A percentile compares a stretch with the other conserved stretches of the same genome.
Evolutionary conservation across 2,113 vertebrate species (phyloP).

Genomic region (Aptenodytes patagonicus): DNA sequence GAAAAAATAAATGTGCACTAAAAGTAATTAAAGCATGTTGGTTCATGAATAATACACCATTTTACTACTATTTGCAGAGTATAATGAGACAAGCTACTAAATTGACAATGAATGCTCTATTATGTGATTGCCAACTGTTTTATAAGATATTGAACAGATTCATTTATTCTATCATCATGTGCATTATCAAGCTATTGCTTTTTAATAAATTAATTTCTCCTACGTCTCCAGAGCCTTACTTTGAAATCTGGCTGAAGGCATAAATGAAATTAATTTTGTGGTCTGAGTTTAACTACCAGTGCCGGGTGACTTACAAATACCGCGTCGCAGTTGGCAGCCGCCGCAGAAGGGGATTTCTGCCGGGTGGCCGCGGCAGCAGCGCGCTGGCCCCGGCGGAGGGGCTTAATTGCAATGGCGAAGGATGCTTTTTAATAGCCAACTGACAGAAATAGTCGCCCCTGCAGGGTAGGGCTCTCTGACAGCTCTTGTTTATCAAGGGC

Average conservation of each 20-base stretch:
- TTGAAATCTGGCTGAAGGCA: slow-evolving; percentile 68
- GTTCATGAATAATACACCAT: slow-evolving; percentile 79
- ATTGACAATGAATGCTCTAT: slow-evolving; percentile 73
- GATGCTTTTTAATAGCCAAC: neutral
- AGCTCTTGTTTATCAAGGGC: neutral
- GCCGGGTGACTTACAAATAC: neutral
- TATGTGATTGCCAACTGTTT: slow-evolving; percentile 79
- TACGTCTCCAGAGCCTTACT: slow-evolving; percentile 67
- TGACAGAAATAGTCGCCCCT: neutral
- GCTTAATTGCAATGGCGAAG: neutral
- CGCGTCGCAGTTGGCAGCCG: neutral
- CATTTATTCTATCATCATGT: slow-evolving; percentile 73
- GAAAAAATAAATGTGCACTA: slow-evolving; percentile 73
- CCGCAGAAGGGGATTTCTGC: neutral
- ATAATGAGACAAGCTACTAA: slow-evolving; percentile 72
- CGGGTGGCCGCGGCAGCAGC: neutral
- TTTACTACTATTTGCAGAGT: slow-evolving; percentile 72
- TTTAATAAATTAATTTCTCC: slow-evolving; percentile 81
- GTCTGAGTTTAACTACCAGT: neutral
- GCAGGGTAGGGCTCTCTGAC: neutral
- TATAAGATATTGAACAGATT: slow-evolving; percentile 76
- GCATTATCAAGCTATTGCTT: slow-evolving; percentile 76
- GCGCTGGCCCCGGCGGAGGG: neutral
- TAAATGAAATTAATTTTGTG: slow-evolving; percentile 68
- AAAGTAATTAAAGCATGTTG: slow-evolving; percentile 76